Evolutionary conservation across 1,140 invertebrate species (phyloP).

Genomic region (Phthorimaea operculella): DNA sequence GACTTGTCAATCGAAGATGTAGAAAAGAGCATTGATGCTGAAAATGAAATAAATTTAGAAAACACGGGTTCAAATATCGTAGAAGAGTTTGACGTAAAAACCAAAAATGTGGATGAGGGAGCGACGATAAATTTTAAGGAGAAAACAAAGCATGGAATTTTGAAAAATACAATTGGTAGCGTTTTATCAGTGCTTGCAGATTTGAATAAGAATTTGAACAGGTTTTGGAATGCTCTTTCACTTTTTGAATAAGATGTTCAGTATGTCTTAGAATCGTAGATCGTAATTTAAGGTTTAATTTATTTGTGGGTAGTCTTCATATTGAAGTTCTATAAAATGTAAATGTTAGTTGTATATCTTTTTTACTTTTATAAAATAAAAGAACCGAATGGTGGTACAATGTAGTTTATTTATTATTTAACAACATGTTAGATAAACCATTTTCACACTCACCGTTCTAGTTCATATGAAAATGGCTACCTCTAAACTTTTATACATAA

Average conservation of each 20-base stretch:
- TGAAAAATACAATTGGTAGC: slow-evolving; percentile 44
- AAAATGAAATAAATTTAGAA: slow-evolving; percentile 1
- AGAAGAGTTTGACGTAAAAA: slow-evolving; percentile 34
- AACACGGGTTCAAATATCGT: slow-evolving; percentile 18
- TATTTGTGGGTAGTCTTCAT: slow-evolving; percentile 3
- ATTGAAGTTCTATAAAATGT: slow-evolving; percentile 11
- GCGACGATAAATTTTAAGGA: slow-evolving; percentile 33
- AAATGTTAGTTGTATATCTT: neutral
- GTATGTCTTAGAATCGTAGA: no score
- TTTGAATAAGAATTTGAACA: slow-evolving; percentile 47
- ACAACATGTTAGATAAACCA: slow-evolving; percentile 68
- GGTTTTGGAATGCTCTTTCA: slow-evolving; percentile 37
- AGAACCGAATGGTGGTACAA: slow-evolving; percentile 61
- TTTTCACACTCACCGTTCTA: slow-evolving; percentile 54
- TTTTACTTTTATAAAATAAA: slow-evolving; percentile 31
- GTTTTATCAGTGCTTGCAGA: slow-evolving; percentile 34
- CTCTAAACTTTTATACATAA: slow-evolving; percentile 67
- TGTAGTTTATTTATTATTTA: slow-evolving; percentile 70
- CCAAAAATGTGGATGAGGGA: slow-evolving; percentile 33
- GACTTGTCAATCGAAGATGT: slow-evolving; percentile 25
- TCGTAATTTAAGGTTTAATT: no score
- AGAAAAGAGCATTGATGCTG: slow-evolving; percentile 11
- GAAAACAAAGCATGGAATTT: slow-evolving; percentile 30
- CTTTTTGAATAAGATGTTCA: slow-evolving; percentile 33
- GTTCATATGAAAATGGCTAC: slow-evolving; percentile 63